phyloP scores from a whole-genome alignment of 1,140 invertebrate genomes.

The Neodiprion lecontei region DNA sequence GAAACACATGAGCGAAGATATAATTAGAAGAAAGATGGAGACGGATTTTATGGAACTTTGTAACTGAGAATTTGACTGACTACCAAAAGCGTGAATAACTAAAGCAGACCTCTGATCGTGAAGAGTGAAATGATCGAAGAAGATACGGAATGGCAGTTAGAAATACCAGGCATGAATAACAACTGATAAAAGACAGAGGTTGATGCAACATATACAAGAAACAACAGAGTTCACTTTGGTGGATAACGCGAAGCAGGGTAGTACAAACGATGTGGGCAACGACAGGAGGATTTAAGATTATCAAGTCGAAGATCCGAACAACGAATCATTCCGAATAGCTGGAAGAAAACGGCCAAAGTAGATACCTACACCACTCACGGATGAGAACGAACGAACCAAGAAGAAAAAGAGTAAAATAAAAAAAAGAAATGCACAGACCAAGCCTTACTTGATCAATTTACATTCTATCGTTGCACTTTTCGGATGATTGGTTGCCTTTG shows the following conservation, averaged over 20 bases:
- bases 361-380: neutral
- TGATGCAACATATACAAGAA: neutral
- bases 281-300: conserved; percentile 40
- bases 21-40: conserved; percentile 14
- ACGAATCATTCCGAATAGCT: neutral
- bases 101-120: conserved; percentile 9
- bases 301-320: neutral
- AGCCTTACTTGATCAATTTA: conserved; percentile 64
- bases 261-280: conserved; percentile 50
- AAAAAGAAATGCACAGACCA: conserved; percentile 36
- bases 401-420: conserved; percentile 21
- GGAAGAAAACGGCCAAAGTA: neutral
- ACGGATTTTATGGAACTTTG: neutral
- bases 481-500: conserved; percentile 48
- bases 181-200: conserved; percentile 4
- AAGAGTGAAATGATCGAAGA: neutral
- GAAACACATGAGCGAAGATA: neutral
- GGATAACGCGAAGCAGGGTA: neutral
- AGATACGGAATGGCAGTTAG: neutral
- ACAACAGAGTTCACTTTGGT: conserved; percentile 24
- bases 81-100: conserved; percentile 20
- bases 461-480: conserved; percentile 47
- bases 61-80: neutral
- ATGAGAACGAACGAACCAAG: conserved; percentile 19
- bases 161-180: conserved; percentile 6